Base-by-base conservation (phyloP, 2,113 vertebrate genomes). In the Amphiprion ocellaris region DNA sequence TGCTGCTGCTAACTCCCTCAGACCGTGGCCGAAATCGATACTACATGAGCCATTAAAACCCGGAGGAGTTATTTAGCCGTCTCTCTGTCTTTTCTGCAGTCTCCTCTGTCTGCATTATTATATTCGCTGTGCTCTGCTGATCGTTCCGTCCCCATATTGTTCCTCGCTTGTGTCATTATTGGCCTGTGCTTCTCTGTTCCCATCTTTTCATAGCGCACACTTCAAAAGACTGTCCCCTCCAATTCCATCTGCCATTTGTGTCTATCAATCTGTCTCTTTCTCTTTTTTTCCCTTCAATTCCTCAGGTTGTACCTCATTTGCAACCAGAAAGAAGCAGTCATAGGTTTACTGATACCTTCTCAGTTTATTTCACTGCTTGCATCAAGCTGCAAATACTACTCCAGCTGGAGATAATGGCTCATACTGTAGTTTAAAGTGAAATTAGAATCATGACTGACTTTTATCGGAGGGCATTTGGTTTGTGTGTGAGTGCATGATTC, bases 11-110 rank as follows among this genome's bases (percentile, higher is more conserved):
- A 5, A 77, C 52, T 74, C 71, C 64, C 65, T 75, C 74, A 61
- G 74, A 79, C 56, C 0, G 12, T 69, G 69, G 66, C 65, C 61
- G 66, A 80, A 86, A 89, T 88, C 75, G 61, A 83, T 89, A 82
- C 77, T 50, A 83, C 46, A 69, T 66, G 56, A 69, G 76, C 77
- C 74, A 64, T 84, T 87, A 81, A 75, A 82, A 74, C 37, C 62
- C 58, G 72, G 77, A n/a, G 69, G 55, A 77, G 74, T 83, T 69
- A 75, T 79, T 73, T 74, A 60, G 70, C 19, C n/a, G n/a, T 72
- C 83, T 63, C 46, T 64, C 21, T 28, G 63, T 61, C 49, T 37
- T 62, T 67, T 49, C 53, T 70, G 59, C 30, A 69, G 65, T 69
- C 66, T 44, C 41, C 69, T 64, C 52, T 28, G 59, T 83, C 56